Evolutionary conservation across 1,140 invertebrate genomes (phyloP).

Genomic region (Trypoxylus dichotomus): DNA sequence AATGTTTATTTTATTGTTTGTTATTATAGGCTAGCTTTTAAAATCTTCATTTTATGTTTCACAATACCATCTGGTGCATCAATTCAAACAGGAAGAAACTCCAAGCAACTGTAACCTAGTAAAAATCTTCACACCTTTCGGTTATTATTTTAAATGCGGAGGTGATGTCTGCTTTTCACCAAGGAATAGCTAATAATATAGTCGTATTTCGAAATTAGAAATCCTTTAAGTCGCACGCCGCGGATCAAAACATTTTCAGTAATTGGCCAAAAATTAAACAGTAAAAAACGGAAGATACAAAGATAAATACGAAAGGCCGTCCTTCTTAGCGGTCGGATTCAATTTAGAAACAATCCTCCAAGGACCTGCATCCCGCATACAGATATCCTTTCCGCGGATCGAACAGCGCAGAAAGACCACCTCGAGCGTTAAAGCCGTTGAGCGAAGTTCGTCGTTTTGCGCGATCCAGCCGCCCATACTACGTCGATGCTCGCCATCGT

Average conservation of each 20-base stretch:
- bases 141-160: too few relatives aligned
- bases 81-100: too few relatives aligned
- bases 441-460: not conserved
- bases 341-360: not conserved
- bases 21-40: too few relatives aligned
- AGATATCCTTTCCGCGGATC: not conserved
- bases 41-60: too few relatives aligned
- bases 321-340: not conserved
- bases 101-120: too few relatives aligned
- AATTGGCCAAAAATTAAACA: not conserved
- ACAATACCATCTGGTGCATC: too few relatives aligned
- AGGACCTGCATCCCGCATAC: conserved; percentile 14
- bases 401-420: not conserved
- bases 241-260: not conserved
- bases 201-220: too few relatives aligned
- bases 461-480: not conserved
- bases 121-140: too few relatives aligned
- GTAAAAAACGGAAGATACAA: not conserved
- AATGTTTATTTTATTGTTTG: too few relatives aligned
- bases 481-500: not conserved
- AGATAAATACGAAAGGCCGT: conserved; percentile 9
- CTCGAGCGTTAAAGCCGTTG: conserved; percentile 10
- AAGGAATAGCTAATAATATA: too few relatives aligned
- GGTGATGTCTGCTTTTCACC: too few relatives aligned
- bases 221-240: too few relatives aligned